Conservation (phyloP, 2,113 vertebrate species). For the Hydropotes inermis region DNA sequence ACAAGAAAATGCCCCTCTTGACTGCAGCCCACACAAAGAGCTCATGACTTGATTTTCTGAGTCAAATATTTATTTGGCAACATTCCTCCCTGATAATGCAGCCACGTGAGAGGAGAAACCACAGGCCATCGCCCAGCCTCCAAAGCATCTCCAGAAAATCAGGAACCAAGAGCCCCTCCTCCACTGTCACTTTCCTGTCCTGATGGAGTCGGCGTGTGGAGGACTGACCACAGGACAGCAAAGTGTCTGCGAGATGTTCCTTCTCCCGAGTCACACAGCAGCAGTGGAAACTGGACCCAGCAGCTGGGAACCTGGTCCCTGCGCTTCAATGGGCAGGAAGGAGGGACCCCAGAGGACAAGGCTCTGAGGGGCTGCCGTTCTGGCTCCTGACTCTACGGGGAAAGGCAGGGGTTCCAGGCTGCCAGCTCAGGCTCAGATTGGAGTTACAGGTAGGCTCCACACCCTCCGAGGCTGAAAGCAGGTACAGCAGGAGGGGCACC, state of each 20-base stretch:
- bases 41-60: not conserved
- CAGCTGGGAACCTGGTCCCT: not conserved
- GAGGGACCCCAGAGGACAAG: not conserved
- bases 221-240: not conserved
- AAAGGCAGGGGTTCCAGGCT: not conserved
- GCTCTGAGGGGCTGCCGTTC: not conserved
- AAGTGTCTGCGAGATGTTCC: not conserved
- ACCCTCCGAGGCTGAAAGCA: not conserved
- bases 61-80: conserved; percentile 55
- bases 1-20: not conserved
- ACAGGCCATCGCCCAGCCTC: not conserved
- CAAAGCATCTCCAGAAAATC: not conserved
- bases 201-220: accelerated
- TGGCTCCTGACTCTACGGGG: not conserved
- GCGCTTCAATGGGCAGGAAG: not conserved
- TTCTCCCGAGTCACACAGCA: accelerated
- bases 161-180: not conserved
- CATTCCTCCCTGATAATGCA: not conserved
- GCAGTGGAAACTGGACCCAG: not conserved
- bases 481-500: not conserved
- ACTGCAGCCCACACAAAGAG: not conserved
- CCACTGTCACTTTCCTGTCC: not conserved
- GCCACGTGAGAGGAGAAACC: not conserved
- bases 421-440: not conserved
- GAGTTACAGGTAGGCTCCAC: not conserved